Evolutionary conservation across 2,113 vertebrate genomes (phyloP).

Genomic region (Psettodes erumei): DNA sequence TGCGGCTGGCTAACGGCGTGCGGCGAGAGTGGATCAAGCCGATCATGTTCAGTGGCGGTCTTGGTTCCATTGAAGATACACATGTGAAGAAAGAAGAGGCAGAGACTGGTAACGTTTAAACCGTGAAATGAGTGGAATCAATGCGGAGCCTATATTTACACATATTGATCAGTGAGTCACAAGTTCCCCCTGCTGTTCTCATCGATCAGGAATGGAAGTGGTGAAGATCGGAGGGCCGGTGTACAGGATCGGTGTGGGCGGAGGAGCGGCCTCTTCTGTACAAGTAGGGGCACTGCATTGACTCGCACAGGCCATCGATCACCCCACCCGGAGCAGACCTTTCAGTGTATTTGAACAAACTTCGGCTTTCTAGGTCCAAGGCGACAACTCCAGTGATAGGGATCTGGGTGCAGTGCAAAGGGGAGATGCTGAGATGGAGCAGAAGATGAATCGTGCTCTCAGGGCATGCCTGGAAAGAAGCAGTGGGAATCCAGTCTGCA

Average conservation of each 20-base stretch:
- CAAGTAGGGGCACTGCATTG: conserved; percentile 74
- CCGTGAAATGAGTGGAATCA: conserved; percentile 1
- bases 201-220: conserved; percentile 88
- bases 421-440: conserved; percentile 95
- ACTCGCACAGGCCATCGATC: not conserved
- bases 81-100: conserved; percentile 87
- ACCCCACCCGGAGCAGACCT: not conserved
- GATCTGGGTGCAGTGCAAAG: conserved; percentile 92
- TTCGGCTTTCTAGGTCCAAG: conserved; percentile 84
- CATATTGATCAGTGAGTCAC: conserved; percentile 9
- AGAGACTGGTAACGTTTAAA: conserved; percentile 78
- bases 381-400: conserved; percentile 88
- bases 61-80: conserved; percentile 88
- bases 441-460: conserved; percentile 93
- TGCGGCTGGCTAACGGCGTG: conserved; percentile 83
- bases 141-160: conserved; percentile 26
- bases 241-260: conserved; percentile 93
- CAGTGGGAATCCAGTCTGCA: conserved; percentile 88
- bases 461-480: conserved; percentile 88
- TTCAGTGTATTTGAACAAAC: not conserved
- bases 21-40: conserved; percentile 96
- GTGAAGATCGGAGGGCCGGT: conserved; percentile 94
- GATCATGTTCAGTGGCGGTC: conserved; percentile 94
- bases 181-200: not conserved
- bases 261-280: conserved; percentile 92